phyloP scores from a whole-genome alignment of 2,113 vertebrate genomes.

The Pangasianodon gigas region DNA sequence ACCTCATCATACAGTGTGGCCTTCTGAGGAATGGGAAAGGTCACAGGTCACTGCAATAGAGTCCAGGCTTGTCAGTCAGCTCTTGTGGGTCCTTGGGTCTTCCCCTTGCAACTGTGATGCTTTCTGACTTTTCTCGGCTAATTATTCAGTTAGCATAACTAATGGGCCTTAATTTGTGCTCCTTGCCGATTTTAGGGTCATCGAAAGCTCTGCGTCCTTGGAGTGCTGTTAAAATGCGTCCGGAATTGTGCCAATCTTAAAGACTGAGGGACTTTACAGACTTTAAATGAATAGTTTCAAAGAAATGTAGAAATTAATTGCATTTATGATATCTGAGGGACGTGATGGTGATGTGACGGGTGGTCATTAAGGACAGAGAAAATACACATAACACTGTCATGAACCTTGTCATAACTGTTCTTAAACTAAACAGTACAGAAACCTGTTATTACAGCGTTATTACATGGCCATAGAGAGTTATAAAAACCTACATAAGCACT shows the following conservation, averaged over 20 bases:
- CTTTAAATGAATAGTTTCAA: background rate
- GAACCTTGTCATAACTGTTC: too few species aligned
- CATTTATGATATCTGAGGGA: background rate
- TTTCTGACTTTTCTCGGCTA: slow-evolving; percentile 53
- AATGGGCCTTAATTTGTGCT: slow-evolving; percentile 31
- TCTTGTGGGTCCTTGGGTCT: slow-evolving; percentile 45
- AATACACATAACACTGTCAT: too few species aligned
- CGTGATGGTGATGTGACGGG: background rate
- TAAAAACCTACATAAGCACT: background rate
- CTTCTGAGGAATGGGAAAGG: slow-evolving; percentile 39
- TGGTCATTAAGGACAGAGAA: too few species aligned
- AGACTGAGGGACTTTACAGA: background rate
- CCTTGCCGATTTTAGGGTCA: slow-evolving; percentile 35
- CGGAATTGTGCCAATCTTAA: background rate
- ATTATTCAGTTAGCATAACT: slow-evolving; percentile 62
- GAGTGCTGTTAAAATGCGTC: background rate
- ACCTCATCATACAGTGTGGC: slow-evolving; percentile 41
- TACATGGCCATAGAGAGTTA: background rate
- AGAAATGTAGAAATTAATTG: background rate
- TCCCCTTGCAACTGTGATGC: slow-evolving; percentile 54
- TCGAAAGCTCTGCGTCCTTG: background rate
- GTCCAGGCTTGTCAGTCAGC: slow-evolving; percentile 50
- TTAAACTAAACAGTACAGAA: background rate
- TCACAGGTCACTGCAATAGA: slow-evolving; percentile 60
- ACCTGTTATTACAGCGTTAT: background rate